phyloP scores from a whole-genome alignment of 2,113 vertebrate genomes.

The Dipodomys stephensi region DNA sequence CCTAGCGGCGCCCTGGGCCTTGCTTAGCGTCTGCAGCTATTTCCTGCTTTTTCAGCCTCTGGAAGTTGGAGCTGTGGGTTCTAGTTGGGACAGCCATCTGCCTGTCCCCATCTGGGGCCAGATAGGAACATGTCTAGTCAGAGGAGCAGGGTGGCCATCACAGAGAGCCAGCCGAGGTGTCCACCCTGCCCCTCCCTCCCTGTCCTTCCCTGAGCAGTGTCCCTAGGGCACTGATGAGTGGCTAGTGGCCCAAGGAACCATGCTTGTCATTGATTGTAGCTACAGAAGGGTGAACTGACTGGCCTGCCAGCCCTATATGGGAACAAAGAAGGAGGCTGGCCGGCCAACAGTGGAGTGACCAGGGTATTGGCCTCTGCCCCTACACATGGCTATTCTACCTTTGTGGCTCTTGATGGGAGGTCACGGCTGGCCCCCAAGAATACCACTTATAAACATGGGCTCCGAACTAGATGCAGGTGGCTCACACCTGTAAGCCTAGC shows the following conservation, averaged over 20 bases:
- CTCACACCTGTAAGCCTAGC: too few species aligned
- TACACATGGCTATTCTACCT: background rate
- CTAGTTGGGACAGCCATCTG: conserved; percentile 45
- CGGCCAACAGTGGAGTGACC: conserved; percentile 18
- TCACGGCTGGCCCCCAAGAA: background rate
- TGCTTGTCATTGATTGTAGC: conserved; percentile 65
- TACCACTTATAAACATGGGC: background rate
- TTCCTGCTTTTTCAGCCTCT: background rate
- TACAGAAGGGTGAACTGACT: conserved; percentile 20
- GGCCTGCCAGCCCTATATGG: conserved; percentile 75
- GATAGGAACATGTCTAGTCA: conserved; percentile 62
- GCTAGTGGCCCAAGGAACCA: conserved; percentile 57
- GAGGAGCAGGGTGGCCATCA: conserved; percentile 50
- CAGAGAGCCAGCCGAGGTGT: conserved; percentile 59
- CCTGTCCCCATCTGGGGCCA: conserved; percentile 32
- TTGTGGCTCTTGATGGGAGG: conserved; percentile 23
- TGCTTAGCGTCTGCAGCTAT: background rate
- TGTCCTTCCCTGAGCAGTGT: conserved; percentile 61
- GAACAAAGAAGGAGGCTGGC: conserved; percentile 49
- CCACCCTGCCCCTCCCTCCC: conserved; percentile 30
- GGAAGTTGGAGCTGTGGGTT: conserved; percentile 4
- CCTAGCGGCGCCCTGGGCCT: background rate
- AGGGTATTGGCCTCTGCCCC: background rate
- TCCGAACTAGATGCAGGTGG: background rate
- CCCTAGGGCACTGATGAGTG: conserved; percentile 68